Evolutionary conservation across 2,797 vertebrate genomes (phyloP).

Genomic region (Sparidentex hasta): DNA sequence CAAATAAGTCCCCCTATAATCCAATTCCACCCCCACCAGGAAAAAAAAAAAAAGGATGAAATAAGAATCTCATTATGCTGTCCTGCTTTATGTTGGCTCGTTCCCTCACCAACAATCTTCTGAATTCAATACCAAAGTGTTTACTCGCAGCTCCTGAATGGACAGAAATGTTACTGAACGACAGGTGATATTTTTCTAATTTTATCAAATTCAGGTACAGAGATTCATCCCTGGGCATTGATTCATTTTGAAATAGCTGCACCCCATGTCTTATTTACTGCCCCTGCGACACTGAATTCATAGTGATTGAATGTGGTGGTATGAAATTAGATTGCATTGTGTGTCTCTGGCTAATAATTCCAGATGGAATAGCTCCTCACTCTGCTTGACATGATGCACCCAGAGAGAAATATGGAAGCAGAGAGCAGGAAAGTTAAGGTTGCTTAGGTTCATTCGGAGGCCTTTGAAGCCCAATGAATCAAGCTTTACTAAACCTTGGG

Average conservation of each 20-base stretch:
- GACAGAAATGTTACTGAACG: slow-evolving; percentile 75
- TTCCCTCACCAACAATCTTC: slow-evolving; percentile 79
- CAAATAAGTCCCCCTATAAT: slow-evolving; percentile 87
- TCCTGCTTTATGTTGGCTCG: slow-evolving; percentile 83
- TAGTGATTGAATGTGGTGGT: slow-evolving; percentile 80
- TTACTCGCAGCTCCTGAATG: slow-evolving; percentile 78
- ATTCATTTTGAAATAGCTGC: slow-evolving; percentile 80
- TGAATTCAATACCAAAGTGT: slow-evolving; percentile 82
- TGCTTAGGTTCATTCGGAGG: slow-evolving; percentile 73
- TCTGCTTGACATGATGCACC: slow-evolving; percentile 77
- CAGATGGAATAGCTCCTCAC: slow-evolving; percentile 80
- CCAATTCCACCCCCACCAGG: slow-evolving; percentile 85
- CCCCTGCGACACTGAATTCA: slow-evolving; percentile 77
- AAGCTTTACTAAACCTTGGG: slow-evolving; percentile 78
- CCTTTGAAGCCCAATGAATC: slow-evolving; percentile 79
- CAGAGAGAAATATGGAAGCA: slow-evolving; percentile 73
- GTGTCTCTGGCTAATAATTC: slow-evolving; percentile 85
- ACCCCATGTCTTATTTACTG: slow-evolving; percentile 79
- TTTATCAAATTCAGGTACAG: slow-evolving; percentile 76
- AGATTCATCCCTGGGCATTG: slow-evolving; percentile 76
- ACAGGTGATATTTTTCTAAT: slow-evolving; percentile 82
- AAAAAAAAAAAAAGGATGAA: slow-evolving; percentile 81
- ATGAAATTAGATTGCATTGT: slow-evolving; percentile 86
- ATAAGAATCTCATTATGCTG: slow-evolving; percentile 87
- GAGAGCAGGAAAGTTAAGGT: slow-evolving; percentile 75